Conservation (phyloP, 37 sponge, comb jelly and placozoan genomes). For the Hormiphora californensis region DNA sequence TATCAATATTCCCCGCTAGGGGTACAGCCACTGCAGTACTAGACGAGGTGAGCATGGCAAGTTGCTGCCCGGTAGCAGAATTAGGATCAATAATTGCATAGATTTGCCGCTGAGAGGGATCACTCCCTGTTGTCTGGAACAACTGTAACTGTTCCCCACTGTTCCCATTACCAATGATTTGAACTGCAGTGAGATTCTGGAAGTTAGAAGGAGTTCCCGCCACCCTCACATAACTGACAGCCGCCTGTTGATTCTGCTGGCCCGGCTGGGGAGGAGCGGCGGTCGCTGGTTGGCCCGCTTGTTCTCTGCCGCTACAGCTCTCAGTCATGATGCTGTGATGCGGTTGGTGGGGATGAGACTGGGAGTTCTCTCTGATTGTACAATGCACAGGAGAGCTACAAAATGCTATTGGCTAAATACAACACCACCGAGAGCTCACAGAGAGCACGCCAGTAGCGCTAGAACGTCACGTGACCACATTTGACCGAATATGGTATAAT, state of each 20-base stretch:
- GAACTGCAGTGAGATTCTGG: constrained; percentile 49
- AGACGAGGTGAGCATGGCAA: constrained; percentile 49
- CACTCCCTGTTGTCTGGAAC: constrained; percentile 47
- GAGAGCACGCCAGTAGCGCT: constrained; percentile 54
- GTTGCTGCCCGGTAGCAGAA: constrained; percentile 43
- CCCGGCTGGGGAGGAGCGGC: too few relatives aligned
- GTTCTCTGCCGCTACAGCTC: constrained; percentile 55
- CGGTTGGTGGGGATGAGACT: too few relatives aligned
- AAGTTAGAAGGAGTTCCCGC: constrained; percentile 21
- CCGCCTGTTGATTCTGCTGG: constrained; percentile 3
- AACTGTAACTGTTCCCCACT: constrained; percentile 32
- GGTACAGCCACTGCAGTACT: constrained; percentile 48
- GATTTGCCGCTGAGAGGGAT: constrained; percentile 42
- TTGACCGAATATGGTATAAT: constrained; percentile 50
- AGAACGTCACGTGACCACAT: constrained; percentile 31
- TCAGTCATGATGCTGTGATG: constrained; percentile 49
- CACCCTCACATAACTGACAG: constrained; percentile 52
- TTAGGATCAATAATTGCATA: constrained; percentile 53
- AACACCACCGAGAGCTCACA: constrained; percentile 52
- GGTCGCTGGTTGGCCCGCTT: too few relatives aligned
- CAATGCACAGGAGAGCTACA: constrained; percentile 55
- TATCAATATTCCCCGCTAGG: constrained; percentile 32
- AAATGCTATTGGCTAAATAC: constrained; percentile 56
- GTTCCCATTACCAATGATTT: constrained; percentile 42
- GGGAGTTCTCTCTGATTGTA: constrained; percentile 57